phyloP scores from a whole-genome alignment of 2,113 vertebrate genomes.

The Thamnaconus septentrionalis region DNA sequence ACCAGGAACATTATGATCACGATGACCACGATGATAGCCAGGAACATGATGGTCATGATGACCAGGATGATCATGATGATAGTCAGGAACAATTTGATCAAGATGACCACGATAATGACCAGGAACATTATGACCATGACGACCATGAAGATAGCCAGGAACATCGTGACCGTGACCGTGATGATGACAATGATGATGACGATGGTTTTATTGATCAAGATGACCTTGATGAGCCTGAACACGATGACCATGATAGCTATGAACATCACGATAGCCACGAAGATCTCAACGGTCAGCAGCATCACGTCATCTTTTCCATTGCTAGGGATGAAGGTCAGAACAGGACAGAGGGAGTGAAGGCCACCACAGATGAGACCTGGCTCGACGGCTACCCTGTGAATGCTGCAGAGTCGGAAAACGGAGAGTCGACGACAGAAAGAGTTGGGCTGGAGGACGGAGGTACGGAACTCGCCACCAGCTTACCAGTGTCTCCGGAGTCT shows the following conservation, averaged over 20 bases:
- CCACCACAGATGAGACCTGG: slow-evolving; percentile 85
- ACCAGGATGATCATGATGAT: slow-evolving; percentile 7
- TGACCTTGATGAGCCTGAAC: slow-evolving; percentile 2
- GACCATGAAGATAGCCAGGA: not conserved
- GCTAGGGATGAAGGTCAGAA: slow-evolving; percentile 63
- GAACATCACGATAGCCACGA: slow-evolving; percentile 13
- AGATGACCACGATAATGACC: not conserved
- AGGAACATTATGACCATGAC: not conserved
- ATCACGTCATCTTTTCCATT: slow-evolving; percentile 43
- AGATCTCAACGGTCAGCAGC: slow-evolving; percentile 18
- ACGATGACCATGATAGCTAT: slow-evolving; percentile 5
- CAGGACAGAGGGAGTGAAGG: slow-evolving; percentile 49
- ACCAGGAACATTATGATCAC: slow-evolving; percentile 11
- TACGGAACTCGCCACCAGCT: slow-evolving; percentile 31
- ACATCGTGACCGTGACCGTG: not conserved
- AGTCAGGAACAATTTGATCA: not conserved
- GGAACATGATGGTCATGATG: slow-evolving; percentile 25
- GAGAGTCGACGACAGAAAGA: slow-evolving; percentile 67
- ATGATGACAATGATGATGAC: not conserved
- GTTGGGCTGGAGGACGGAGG: slow-evolving; percentile 6
- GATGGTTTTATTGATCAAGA: slow-evolving; percentile 5
- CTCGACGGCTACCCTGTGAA: slow-evolving; percentile 88
- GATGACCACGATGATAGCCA: slow-evolving; percentile 29
- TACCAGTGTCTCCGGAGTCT: slow-evolving; percentile 34
- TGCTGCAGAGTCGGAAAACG: slow-evolving; percentile 68